A percentile compares a stretch with the other conserved stretches of the same genome.
Conservation (phyloP, 2,113 vertebrate species). For the Emydura subglobosa region DNA sequence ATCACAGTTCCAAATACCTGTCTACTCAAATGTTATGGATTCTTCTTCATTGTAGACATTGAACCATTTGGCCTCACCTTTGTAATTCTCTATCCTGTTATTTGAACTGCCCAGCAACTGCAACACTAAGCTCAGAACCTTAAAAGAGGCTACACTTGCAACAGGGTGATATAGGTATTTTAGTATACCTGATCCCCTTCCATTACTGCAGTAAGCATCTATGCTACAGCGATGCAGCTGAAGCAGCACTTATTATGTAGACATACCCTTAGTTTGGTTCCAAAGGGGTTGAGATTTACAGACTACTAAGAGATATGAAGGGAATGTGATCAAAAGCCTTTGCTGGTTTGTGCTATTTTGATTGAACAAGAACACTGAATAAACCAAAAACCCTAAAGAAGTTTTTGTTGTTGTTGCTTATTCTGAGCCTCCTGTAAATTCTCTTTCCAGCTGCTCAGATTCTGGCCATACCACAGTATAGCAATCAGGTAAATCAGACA, state of each 20-base stretch:
- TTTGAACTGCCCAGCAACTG: not conserved
- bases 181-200: not conserved
- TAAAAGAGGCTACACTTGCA: not conserved
- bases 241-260: not conserved
- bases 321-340: not conserved
- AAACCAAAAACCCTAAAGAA: not conserved
- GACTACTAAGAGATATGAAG: not conserved
- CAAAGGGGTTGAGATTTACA: not conserved
- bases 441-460: not conserved
- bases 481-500: not conserved
- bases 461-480: not conserved
- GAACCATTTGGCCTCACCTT: not conserved
- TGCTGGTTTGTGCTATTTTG: not conserved
- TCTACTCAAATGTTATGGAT: not conserved
- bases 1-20: no score
- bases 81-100: not conserved
- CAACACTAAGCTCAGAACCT: not conserved
- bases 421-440: not conserved
- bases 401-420: not conserved
- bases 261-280: not conserved
- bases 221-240: not conserved
- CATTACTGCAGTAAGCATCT: not conserved
- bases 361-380: not conserved
- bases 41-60: not conserved
- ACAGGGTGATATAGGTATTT: not conserved